Base-by-base conservation (phyloP, 2,888 invertebrate genomes). In the Omphaloscelis lunosa region DNA sequence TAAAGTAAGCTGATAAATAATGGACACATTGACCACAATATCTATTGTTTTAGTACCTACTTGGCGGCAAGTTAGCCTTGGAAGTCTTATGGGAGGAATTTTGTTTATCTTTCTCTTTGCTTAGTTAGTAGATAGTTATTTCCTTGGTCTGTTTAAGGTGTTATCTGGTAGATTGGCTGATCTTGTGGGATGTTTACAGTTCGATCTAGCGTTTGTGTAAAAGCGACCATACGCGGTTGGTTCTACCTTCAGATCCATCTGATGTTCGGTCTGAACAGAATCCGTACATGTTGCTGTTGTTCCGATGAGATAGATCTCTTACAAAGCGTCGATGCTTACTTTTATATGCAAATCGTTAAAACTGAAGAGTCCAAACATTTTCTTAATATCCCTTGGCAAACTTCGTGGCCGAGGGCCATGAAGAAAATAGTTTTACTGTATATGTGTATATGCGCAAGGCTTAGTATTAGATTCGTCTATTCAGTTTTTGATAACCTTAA, bases 1-100 rank as follows among this genome's bases (percentile, higher is more conserved):
- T 48, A 45, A 80, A 75, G 59, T 53, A 70, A 74, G 62, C 67
- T 68, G 59, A 45, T 82, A 80, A 83, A 58, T 84, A 67, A 84
- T 74, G 74, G 29, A 62, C 29, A 51, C 51, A 75, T 83, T 58
- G 58, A 70, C 51, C 11, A 58, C 34, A 74, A 27, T 56, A 48
- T 48, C 69, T 17, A 73, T 84, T 82, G 63, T 72, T 79, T 79
- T 72, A 61, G 48, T 51, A 53, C 34, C 11, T 11, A 29, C 15
- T 67, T 67, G 48, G 66, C 39, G 20, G 20, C 17, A 29, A 70
- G 59, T 67, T 63, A 53, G 48, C 58, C 72, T 69, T 84, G 62
- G 48, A 45, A 59, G 77, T 23, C 15, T 45, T 8, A 48, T 51
- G 59, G 20, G 51, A 51, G 34, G 27, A 75, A 75, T 65, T 45